phyloP scores from a whole-genome alignment of 1,140 invertebrate genomes.

The Cydia fagiglandana region DNA sequence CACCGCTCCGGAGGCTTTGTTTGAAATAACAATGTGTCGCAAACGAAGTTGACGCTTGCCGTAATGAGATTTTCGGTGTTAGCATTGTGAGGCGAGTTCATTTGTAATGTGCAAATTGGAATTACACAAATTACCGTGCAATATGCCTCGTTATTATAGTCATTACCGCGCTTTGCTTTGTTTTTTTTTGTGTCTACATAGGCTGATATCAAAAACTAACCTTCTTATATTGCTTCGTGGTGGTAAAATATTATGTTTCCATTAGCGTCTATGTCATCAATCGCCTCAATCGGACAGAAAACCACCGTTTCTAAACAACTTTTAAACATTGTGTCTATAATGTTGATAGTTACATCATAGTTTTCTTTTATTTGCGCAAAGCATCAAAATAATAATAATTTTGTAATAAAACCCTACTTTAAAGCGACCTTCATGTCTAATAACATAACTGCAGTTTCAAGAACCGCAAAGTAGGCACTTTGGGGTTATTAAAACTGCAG shows the following conservation, averaged over 20 bases:
- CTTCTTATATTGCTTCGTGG: too few relatives aligned
- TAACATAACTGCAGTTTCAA: neutral
- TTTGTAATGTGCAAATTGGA: neutral
- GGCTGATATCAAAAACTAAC: too few relatives aligned
- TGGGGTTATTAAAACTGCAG: too few relatives aligned
- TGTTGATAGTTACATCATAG: too few relatives aligned
- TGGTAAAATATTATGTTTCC: too few relatives aligned
- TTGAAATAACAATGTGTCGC: slow-evolving; percentile 24
- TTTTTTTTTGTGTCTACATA: neutral
- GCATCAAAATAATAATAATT: too few relatives aligned
- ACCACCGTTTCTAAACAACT: too few relatives aligned
- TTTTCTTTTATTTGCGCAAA: too few relatives aligned
- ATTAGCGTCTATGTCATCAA: too few relatives aligned
- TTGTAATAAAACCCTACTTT: too few relatives aligned
- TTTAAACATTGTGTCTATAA: too few relatives aligned
- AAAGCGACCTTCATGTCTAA: neutral
- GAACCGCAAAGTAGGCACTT: neutral
- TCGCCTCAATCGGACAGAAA: too few relatives aligned
- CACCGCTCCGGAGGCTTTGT: slow-evolving; percentile 14
- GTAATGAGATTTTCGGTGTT: slow-evolving; percentile 6
- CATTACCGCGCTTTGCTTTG: neutral
- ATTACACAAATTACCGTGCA: neutral
- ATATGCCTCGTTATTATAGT: neutral
- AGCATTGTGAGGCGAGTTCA: neutral
- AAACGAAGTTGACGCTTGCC: slow-evolving; percentile 9